Evolutionary conservation across 2,113 vertebrate species (phyloP), one percentile per base, ranked within the genome.

Genomic region (Chunga burmeisteri): DNA sequence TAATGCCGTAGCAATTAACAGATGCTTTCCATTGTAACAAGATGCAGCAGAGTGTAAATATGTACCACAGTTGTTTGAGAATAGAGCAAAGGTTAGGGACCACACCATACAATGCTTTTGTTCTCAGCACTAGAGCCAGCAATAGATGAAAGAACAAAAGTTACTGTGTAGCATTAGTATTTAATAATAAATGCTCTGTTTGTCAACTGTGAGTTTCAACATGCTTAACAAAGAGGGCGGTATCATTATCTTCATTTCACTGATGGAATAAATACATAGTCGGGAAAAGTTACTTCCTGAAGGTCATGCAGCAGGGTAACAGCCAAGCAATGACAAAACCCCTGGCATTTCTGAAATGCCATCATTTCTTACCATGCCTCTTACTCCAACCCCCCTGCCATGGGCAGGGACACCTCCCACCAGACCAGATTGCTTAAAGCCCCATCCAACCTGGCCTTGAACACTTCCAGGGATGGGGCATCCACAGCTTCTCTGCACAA

Each of bases 31-130:
- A 6, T 30, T 40, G 23, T n/a, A 56, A 50, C 42, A 50, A 32
- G 79, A 25, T 20, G 27, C 27, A 27, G 34, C 1, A 5, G 62
- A 50, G 17, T 3, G 0, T n/a, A 40, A 62, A 30, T 16, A 30
- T 2, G 12, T 18, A 23, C 36, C 0, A 4, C 21, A 11, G 62
- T 9, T 34, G 29, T 0, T 46, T 47, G 9, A 15, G 34, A 23
- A 34, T 47, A 58, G 16, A 18, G 26, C 0, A 1, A 66, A 34
- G 38, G 11, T 25, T 23, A 10, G 36, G 47, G 34, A 11, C 68
- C 36, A 10, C 1, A 1, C 14, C 1, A 4, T 22, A 27, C 47
- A 16, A 8, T 13, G 42, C 26, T 77, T 58, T 47, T 42, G 47
- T 46, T n/a, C 63, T 27, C 56, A 42, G 62, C 68, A 42, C 38